Conservation (phyloP, 2,888 invertebrate species). For the Tholera decimalis region DNA sequence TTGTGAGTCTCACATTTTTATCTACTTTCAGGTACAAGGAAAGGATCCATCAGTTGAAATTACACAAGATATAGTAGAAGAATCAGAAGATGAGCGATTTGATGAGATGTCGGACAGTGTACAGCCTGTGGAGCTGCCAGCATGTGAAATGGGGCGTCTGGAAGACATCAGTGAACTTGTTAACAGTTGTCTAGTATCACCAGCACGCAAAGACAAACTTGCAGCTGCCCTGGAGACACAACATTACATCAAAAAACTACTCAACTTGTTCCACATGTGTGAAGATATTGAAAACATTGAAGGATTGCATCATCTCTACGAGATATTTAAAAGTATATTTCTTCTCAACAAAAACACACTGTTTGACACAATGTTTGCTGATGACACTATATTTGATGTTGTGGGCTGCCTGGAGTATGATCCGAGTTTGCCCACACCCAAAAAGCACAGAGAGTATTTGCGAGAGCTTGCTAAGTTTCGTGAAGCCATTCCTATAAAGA, state of each 20-base stretch:
- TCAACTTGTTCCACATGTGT: slow-evolving; percentile 98
- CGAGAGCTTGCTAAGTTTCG: slow-evolving; percentile 97
- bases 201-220: slow-evolving; percentile 98
- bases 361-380: slow-evolving; percentile 99
- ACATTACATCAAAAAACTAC: slow-evolving; percentile 98
- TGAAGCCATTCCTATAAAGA: slow-evolving; percentile 98
- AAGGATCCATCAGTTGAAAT: slow-evolving; percentile 99
- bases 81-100: slow-evolving; percentile 98
- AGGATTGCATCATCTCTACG: slow-evolving; percentile 98
- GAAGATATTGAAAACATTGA: slow-evolving; percentile 99
- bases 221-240: slow-evolving; percentile 98
- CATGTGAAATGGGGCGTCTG: slow-evolving; percentile 97
- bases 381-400: slow-evolving; percentile 99
- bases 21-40: slow-evolving; percentile 96
- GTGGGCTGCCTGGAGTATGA: slow-evolving; percentile 99
- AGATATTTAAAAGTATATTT: slow-evolving; percentile 99
- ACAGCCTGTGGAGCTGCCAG: slow-evolving; percentile 98
- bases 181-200: slow-evolving; percentile 96
- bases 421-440: slow-evolving; percentile 96
- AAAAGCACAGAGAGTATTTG: slow-evolving; percentile 98
- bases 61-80: slow-evolving; percentile 98
- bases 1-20: slow-evolving; percentile 20
- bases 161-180: slow-evolving; percentile 99
- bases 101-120: slow-evolving; percentile 99
- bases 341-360: slow-evolving; percentile 99